Conservation (phyloP, 1,140 invertebrate species). For the Drosophila serrata region DNA sequence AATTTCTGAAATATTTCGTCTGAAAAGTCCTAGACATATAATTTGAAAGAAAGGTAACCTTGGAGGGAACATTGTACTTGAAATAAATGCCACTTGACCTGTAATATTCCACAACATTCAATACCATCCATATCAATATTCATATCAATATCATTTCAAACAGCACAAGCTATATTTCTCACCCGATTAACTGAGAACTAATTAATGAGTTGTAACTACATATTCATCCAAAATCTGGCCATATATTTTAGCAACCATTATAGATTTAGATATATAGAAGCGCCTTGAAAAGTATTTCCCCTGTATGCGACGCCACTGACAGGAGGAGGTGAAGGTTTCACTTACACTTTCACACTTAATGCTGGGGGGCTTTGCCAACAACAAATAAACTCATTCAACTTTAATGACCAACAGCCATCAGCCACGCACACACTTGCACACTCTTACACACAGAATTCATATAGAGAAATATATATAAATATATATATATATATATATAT, state of each 20-base stretch:
- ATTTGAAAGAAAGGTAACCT: not conserved
- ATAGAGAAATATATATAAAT: not conserved
- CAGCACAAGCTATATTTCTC: not conserved
- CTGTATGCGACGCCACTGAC: slow-evolving; percentile 5
- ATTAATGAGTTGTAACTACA: not conserved
- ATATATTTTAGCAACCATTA: not conserved
- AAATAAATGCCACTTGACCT: not conserved
- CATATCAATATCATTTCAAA: not conserved
- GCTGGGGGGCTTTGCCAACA: slow-evolving; percentile 9
- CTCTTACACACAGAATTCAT: slow-evolving; percentile 7
- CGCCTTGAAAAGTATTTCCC: not conserved
- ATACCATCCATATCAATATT: not conserved
- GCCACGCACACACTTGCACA: slow-evolving; percentile 14
- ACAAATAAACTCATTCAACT: slow-evolving; percentile 35
- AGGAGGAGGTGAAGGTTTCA: slow-evolving; percentile 26
- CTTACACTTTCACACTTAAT: slow-evolving; percentile 27
- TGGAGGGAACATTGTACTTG: not conserved
- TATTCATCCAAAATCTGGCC: not conserved
- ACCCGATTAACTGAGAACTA: not conserved
- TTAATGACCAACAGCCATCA: slow-evolving; percentile 38
- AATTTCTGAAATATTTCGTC: not conserved
- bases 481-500: not conserved
- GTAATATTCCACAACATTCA: not conserved
- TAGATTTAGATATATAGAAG: too few relatives aligned
- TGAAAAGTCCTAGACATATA: not conserved